Evolutionary conservation across 2,888 invertebrate species (phyloP), one percentile per base, ranked within the genome.

Genomic region (Meloe dianella): DNA sequence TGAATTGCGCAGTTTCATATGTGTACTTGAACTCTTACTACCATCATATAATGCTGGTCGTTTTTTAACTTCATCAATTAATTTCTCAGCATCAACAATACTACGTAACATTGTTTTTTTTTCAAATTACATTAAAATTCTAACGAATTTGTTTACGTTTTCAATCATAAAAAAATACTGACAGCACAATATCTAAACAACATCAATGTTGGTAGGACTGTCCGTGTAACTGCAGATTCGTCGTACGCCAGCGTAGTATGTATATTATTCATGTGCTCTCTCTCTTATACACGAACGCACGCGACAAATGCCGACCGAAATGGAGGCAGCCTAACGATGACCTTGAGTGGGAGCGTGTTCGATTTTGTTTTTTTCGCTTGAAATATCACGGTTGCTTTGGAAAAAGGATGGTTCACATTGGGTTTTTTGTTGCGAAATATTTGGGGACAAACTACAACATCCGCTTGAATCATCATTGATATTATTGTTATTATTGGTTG

Each of bases 41-140:
- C 62, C 60, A 63, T 78, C 77, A 69, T 79, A 79, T 60, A 79
- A 67, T 29, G 72, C 63, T 1, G 74, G 77, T 32, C 77, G 69
- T 61, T 73, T 76, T 67, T 75, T 74, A 54, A 79, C 77, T 67
- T 77, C 75, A 41, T 70, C 69, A 56, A 71, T 71, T 10, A 72
- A 24, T 51, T 67, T 65, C 41, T 68, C 70, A 10, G 71, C 60
- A 66, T 69, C 69, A 54, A 72, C 69, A 22, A 60, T 63, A 54
- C 60, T 65, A 12, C 65, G 64, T 22, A 62, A 51, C 67, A 67
- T 67, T 51, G 29, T 65, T 9, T 14, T 30, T 57, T 57, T 22
- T 57, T 29, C 9, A 3, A n/a, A 9, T 20, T n/a, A 20, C 12
- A 29, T 5, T 5, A 9, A 30, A 5, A 35, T 35, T 35, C 14